Evolutionary conservation across 2,888 invertebrate species (phyloP).

Genomic region (Nudaria mundana): DNA sequence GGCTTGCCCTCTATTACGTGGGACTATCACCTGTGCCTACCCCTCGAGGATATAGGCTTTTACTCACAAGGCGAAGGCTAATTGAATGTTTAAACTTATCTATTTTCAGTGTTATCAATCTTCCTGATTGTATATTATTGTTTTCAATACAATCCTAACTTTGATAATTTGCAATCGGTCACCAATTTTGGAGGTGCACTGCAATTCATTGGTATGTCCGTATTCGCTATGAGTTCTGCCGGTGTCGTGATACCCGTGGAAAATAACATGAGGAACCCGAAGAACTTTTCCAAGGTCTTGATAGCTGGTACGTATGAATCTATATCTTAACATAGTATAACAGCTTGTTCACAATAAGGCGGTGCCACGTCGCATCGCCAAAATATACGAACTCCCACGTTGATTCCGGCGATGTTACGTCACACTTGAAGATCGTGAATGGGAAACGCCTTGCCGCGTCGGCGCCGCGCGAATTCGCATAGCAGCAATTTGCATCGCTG

Average conservation of each 20-base stretch:
- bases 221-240: constrained; percentile 78
- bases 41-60: too few relatives aligned
- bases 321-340: neutral
- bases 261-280: constrained; percentile 58
- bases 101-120: constrained; percentile 50
- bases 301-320: constrained; percentile 32
- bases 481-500: too few relatives aligned
- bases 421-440: too few relatives aligned
- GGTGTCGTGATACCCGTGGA: constrained; percentile 60
- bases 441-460: too few relatives aligned
- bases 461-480: too few relatives aligned
- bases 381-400: neutral
- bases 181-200: constrained; percentile 30
- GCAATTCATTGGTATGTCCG: constrained; percentile 74
- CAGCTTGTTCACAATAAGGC: too few relatives aligned
- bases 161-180: constrained; percentile 23
- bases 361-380: too few relatives aligned
- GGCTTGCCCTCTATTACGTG: too few relatives aligned
- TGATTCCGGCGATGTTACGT: too few relatives aligned
- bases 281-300: constrained; percentile 37
- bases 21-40: too few relatives aligned
- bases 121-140: constrained; percentile 45
- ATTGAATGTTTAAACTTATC: too few relatives aligned
- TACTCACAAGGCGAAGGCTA: too few relatives aligned
- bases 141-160: constrained; percentile 38